Conservation (phyloP, 1,140 invertebrate genomes). For the Drosophila suzukii region DNA sequence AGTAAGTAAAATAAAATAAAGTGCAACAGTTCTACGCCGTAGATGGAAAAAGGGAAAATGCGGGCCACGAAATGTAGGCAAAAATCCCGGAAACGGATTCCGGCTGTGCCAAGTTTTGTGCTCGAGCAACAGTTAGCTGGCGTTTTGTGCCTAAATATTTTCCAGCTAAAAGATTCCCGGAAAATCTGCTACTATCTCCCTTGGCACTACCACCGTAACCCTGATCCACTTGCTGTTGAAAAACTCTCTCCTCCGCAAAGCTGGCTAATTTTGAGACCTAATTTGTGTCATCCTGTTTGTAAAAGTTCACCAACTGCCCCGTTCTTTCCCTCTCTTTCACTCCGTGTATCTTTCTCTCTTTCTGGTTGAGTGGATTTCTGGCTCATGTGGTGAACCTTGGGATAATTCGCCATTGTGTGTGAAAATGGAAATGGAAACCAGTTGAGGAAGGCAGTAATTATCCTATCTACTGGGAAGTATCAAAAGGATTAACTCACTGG, state of each 20-base stretch:
- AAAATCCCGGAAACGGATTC: slow-evolving; percentile 43
- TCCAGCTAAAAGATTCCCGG: slow-evolving; percentile 76
- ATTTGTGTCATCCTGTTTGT: slow-evolving; percentile 77
- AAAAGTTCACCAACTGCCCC: slow-evolving; percentile 48
- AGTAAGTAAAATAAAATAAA: slow-evolving; percentile 8
- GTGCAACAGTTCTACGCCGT: slow-evolving; percentile 64
- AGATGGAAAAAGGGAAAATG: slow-evolving; percentile 7
- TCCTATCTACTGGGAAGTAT: slow-evolving; percentile 23
- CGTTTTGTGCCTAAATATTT: slow-evolving; percentile 75
- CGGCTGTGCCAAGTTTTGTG: slow-evolving; percentile 67
- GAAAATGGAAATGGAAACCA: slow-evolving; percentile 20
- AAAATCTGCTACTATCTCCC: slow-evolving; percentile 40
- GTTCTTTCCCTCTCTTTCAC: not conserved
- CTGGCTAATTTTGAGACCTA: slow-evolving; percentile 71
- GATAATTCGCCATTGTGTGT: slow-evolving; percentile 28
- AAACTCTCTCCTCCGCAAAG: slow-evolving; percentile 54
- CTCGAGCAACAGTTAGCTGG: slow-evolving; percentile 68
- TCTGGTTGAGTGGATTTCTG: slow-evolving; percentile 34
- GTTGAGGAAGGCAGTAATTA: slow-evolving; percentile 34
- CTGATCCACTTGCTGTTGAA: slow-evolving; percentile 25
- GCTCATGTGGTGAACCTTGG: slow-evolving; percentile 27
- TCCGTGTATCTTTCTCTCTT: not conserved
- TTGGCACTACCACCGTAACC: not conserved
- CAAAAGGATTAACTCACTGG: not conserved
- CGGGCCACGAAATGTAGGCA: slow-evolving; percentile 14